A percentile compares a stretch with the other conserved stretches of the same genome.
Evolutionary conservation across 2,888 invertebrate genomes (phyloP).

Genomic region (Tricholauxania praeusta): DNA sequence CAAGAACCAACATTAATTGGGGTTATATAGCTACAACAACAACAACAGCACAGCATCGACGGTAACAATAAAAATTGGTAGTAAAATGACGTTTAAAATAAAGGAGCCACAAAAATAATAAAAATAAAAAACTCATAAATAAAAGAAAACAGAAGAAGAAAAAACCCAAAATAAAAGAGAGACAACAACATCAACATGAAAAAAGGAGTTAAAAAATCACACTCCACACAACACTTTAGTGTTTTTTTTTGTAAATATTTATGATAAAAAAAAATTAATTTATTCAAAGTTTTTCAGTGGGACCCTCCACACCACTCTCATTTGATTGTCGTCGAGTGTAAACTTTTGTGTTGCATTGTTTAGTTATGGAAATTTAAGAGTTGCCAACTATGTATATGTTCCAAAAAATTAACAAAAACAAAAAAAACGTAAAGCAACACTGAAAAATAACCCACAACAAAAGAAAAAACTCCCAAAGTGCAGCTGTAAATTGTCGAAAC

Average conservation of each 20-base stretch:
- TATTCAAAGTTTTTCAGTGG: constrained; percentile 22
- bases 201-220: constrained; percentile 8
- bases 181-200: neutral
- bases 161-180: constrained; percentile 4
- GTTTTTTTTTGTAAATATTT: no score
- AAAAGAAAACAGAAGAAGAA: neutral
- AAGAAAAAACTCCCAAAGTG: neutral
- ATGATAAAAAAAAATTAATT: constrained; percentile 26
- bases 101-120: neutral
- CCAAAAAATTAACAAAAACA: neutral
- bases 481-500: constrained; percentile 4
- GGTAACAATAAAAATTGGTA: no score
- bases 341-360: constrained; percentile 23
- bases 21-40: neutral
- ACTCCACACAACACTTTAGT: constrained; percentile 2
- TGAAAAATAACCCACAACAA: neutral
- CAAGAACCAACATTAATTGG: constrained; percentile 6
- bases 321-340: constrained; percentile 10
- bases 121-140: neutral
- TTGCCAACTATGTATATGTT: constrained; percentile 2
- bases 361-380: constrained; percentile 29
- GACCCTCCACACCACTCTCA: neutral
- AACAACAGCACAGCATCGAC: neutral
- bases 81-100: no score
- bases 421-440: no score